Conservation (phyloP, 1,140 invertebrate genomes). For the Neotoxoptera formosana region DNA sequence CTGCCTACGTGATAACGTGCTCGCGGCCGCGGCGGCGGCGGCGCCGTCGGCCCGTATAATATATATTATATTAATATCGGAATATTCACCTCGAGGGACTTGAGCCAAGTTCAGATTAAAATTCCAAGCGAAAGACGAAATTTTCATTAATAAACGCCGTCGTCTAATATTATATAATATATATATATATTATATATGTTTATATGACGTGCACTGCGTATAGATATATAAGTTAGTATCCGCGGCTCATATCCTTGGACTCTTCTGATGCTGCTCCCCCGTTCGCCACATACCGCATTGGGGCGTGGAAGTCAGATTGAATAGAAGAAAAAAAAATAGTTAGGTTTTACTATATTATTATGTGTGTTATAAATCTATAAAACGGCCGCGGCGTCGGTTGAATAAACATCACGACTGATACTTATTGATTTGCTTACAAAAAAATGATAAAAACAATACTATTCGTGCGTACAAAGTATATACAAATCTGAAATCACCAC, state of each 20-base stretch:
- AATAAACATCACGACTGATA: not conserved
- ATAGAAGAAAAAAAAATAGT: not conserved
- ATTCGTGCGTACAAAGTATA: not conserved
- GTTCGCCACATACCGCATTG: not conserved
- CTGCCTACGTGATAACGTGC: not conserved
- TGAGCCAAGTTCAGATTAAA: slow-evolving; percentile 47
- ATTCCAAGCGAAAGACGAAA: slow-evolving; percentile 31
- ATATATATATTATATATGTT: not conserved
- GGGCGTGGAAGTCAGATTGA: not conserved
- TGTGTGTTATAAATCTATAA: not conserved
- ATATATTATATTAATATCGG: not conserved
- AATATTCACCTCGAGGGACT: slow-evolving; percentile 3
- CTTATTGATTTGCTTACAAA: not conserved
- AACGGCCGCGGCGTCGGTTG: not conserved
- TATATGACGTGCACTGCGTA: not conserved
- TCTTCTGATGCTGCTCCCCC: not conserved
- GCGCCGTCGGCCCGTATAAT: not conserved
- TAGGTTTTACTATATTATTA: not conserved
- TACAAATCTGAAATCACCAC: no score
- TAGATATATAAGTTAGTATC: not conserved
- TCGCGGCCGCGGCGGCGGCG: not conserved
- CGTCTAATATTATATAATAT: not conserved
- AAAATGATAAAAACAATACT: no score
- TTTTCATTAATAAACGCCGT: slow-evolving; percentile 39
- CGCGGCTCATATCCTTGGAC: not conserved